phyloP scores from a whole-genome alignment of 2,888 invertebrate genomes.

The Trichogramma dendrolimi region DNA sequence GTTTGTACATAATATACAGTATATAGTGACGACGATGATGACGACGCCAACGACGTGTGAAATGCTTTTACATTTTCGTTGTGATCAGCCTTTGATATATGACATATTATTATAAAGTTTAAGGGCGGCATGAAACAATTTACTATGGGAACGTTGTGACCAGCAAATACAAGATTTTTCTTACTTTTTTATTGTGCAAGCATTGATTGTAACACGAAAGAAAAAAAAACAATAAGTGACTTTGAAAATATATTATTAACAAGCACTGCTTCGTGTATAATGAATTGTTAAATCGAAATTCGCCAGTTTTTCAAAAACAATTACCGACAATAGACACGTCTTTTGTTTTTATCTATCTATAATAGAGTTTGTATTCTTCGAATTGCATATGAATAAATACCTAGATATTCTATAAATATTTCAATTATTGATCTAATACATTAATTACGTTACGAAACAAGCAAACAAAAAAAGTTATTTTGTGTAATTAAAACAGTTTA shows the following conservation, averaged over 20 bases:
- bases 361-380: conserved; percentile 17
- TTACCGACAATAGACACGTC: not conserved
- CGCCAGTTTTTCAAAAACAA: not conserved
- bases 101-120: too few species aligned
- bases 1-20: conserved; percentile 15
- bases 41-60: too few species aligned
- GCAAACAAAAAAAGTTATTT: conserved; percentile 18
- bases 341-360: not conserved
- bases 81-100: conserved; percentile 15
- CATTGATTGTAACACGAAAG: not conserved
- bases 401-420: too few species aligned
- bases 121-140: too few species aligned
- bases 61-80: conserved; percentile 11
- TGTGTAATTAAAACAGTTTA: conserved; percentile 23
- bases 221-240: conserved; percentile 4
- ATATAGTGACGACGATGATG: not conserved
- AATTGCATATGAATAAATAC: conserved; percentile 10
- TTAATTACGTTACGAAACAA: conserved; percentile 12
- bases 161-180: too few species aligned
- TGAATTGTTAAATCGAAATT: not conserved
- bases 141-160: too few species aligned
- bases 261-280: not conserved
- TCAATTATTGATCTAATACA: conserved; percentile 8
- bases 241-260: conserved; percentile 6
- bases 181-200: too few species aligned